A percentile compares a stretch with the other conserved stretches of the same genome.
Evolutionary conservation across 2,888 invertebrate genomes (phyloP).

Genomic region (Heteromurus nitidus): DNA sequence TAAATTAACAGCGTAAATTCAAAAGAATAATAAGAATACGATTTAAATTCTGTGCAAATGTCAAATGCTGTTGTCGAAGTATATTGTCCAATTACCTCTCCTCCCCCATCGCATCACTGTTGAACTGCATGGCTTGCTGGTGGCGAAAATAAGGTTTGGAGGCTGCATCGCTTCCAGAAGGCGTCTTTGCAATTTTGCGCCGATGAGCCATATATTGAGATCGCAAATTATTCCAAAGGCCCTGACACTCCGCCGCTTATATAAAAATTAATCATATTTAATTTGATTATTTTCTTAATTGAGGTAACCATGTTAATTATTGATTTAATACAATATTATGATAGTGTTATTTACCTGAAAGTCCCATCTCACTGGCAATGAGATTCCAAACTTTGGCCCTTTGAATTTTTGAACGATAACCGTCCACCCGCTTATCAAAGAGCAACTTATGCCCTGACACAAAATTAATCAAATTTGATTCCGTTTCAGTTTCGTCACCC

Average conservation of each 20-base stretch:
- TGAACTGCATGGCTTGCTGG: neutral
- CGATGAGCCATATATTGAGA: neutral
- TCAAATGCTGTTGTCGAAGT: too few relatives aligned
- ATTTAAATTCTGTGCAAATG: too few relatives aligned
- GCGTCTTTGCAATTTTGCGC: neutral
- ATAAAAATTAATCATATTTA: neutral
- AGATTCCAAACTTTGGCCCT: neutral
- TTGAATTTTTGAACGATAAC: neutral
- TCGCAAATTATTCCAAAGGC: neutral
- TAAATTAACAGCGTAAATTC: neutral
- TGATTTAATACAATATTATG: neutral
- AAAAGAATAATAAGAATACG: neutral
- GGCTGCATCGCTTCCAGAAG: neutral
- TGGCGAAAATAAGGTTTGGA: neutral
- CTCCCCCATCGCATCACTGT: neutral
- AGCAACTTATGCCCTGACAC: neutral
- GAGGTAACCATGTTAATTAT: neutral
- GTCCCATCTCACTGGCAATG: neutral
- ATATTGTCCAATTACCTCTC: too few relatives aligned
- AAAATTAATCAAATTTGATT: neutral
- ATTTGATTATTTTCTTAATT: neutral
- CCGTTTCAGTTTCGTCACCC: too few relatives aligned
- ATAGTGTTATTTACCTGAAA: neutral
- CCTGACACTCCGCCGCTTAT: neutral
- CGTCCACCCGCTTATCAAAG: neutral